Conservation (phyloP, 2,888 invertebrate genomes). For the Argynnis bischoffii region DNA sequence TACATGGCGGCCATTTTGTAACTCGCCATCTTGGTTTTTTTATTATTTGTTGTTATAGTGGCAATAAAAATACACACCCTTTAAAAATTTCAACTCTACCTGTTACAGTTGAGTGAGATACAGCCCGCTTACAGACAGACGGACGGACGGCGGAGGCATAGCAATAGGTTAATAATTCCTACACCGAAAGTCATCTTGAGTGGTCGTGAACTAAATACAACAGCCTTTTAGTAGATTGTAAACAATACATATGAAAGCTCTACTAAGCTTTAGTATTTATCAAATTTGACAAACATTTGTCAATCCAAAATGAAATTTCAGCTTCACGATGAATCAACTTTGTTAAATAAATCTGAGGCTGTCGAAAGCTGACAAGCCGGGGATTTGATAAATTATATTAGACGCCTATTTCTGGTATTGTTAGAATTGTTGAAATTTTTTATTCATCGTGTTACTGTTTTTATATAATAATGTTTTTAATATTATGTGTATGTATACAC, state of each 20-base stretch:
- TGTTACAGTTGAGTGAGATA: too few relatives aligned
- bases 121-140: too few relatives aligned
- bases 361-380: slow-evolving; percentile 23
- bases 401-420: slow-evolving; percentile 9
- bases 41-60: too few relatives aligned
- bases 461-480: background rate
- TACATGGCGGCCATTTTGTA: too few relatives aligned
- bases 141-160: too few relatives aligned
- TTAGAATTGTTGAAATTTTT: slow-evolving; percentile 6
- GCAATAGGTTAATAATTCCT: too few relatives aligned
- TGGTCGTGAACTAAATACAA: background rate
- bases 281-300: slow-evolving; percentile 21
- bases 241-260: background rate
- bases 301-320: slow-evolving; percentile 25
- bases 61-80: too few relatives aligned
- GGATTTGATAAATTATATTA: slow-evolving; percentile 21
- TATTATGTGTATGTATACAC: too few relatives aligned
- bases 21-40: too few relatives aligned
- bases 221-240: background rate
- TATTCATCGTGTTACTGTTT: background rate
- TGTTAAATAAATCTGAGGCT: slow-evolving; percentile 21
- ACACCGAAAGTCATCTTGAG: too few relatives aligned
- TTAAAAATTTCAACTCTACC: too few relatives aligned
- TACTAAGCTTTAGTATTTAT: slow-evolving; percentile 3
- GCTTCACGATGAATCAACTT: slow-evolving; percentile 26